Evolutionary conservation across 2,113 vertebrate species (phyloP).

Genomic region (Antigone vipio): DNA sequence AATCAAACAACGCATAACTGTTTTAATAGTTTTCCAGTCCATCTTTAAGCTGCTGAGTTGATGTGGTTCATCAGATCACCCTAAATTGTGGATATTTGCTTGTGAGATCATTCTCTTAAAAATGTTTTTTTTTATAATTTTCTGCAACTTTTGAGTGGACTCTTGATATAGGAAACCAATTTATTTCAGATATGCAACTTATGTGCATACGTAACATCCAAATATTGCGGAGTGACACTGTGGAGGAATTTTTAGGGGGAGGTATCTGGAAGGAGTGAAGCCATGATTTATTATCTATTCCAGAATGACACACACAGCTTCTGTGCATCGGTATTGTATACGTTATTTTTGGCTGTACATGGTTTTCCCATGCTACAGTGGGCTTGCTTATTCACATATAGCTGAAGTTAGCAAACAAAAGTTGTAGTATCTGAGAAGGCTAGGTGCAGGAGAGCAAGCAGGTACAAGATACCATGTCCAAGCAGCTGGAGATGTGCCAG

Average conservation of each 20-base stretch:
- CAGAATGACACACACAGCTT: background rate
- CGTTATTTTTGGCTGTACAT: accelerated
- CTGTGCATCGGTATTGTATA: background rate
- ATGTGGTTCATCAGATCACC: background rate
- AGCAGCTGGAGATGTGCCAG: background rate
- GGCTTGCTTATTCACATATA: background rate
- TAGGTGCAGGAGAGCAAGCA: background rate
- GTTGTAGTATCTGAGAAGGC: background rate
- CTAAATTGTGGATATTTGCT: background rate
- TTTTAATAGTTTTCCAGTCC: background rate
- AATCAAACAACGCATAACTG: background rate
- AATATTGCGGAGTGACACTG: background rate
- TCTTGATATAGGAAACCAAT: background rate
- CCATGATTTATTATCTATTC: background rate
- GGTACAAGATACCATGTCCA: background rate
- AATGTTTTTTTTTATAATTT: background rate
- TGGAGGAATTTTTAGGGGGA: background rate
- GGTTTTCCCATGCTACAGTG: background rate
- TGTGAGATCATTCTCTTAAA: background rate
- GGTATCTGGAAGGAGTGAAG: background rate
- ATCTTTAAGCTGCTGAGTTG: background rate
- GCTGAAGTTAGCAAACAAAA: background rate
- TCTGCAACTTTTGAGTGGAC: background rate
- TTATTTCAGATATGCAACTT: background rate
- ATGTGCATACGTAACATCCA: accelerated